Percentiles rank a stretch among this genome's conserved stretches.
phyloP scores from a whole-genome alignment of 2,888 invertebrate genomes.

The Himalopsyche japonica region DNA sequence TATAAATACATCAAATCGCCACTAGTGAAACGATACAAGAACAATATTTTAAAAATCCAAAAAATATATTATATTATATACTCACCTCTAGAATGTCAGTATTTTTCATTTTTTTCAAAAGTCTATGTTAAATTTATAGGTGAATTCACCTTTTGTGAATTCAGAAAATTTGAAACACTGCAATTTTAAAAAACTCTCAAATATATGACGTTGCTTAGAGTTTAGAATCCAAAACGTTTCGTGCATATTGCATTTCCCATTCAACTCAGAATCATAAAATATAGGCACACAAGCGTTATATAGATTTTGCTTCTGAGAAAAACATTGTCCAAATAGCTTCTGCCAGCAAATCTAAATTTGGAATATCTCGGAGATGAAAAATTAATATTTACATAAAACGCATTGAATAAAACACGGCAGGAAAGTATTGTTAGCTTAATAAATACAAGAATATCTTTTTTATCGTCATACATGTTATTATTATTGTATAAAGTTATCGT shows the following conservation, averaged over 20 bases:
- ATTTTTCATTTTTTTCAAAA: too few species aligned
- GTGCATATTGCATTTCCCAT: not conserved
- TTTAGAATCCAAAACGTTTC: not conserved
- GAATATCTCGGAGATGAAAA: not conserved
- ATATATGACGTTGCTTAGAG: not conserved
- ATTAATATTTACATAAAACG: not conserved
- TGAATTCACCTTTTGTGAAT: too few species aligned
- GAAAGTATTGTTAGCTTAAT: not conserved
- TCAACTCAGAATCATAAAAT: not conserved
- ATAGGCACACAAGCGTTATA: not conserved
- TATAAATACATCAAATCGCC: too few species aligned
- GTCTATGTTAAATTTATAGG: too few species aligned
- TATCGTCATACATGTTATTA: too few species aligned
- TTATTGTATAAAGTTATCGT: too few species aligned
- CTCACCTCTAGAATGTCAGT: too few species aligned
- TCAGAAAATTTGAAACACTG: not conserved
- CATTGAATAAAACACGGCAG: not conserved
- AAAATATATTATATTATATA: too few species aligned
- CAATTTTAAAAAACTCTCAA: not conserved
- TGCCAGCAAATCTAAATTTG: not conserved
- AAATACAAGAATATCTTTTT: not conserved
- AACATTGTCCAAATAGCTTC: not conserved
- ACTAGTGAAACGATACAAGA: too few species aligned
- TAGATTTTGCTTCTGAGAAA: not conserved
- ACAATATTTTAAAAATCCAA: too few species aligned